phyloP scores from a whole-genome alignment of 2,113 vertebrate species.

The Campylomormyrus numenius region DNA sequence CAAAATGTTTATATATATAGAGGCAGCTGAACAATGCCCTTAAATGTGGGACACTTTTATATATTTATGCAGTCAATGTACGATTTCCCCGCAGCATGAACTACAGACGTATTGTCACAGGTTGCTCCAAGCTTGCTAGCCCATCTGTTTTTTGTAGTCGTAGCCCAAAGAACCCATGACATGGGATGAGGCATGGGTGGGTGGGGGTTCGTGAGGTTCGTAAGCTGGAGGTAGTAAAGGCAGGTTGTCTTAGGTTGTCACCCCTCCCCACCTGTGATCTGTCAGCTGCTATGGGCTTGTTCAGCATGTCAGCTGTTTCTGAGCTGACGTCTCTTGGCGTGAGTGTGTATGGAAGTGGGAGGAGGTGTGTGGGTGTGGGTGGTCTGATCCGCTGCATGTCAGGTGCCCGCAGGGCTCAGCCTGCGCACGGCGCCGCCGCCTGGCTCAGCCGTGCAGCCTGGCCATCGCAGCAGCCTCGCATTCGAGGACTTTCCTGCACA shows the following conservation, averaged over 20 bases:
- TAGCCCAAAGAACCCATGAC: neutral
- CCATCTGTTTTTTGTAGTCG: neutral
- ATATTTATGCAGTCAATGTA: conserved; percentile 31
- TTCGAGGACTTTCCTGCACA: neutral
- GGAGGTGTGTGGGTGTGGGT: neutral
- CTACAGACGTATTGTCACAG: conserved; percentile 30
- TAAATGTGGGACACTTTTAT: conserved; percentile 25
- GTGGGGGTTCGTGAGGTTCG: conserved; percentile 29
- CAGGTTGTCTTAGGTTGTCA: conserved; percentile 52
- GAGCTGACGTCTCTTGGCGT: conserved; percentile 38
- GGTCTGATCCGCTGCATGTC: neutral
- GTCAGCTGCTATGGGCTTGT: conserved; percentile 68
- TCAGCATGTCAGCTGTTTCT: conserved; percentile 69
- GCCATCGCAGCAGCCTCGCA: neutral
- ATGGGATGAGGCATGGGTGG: neutral
- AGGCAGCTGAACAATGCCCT: too few species aligned
- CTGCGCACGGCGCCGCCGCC: conserved; percentile 36
- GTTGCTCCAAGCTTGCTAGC: neutral
- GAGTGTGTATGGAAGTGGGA: neutral
- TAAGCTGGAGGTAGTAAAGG: conserved; percentile 20
- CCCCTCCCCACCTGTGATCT: conserved; percentile 65
- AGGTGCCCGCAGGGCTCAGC: neutral
- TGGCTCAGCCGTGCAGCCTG: conserved; percentile 3
- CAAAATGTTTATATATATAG: neutral
- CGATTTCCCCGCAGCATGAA: neutral